Conservation (phyloP, 1,140 invertebrate species). For the Pygmarrhopalites habei region DNA sequence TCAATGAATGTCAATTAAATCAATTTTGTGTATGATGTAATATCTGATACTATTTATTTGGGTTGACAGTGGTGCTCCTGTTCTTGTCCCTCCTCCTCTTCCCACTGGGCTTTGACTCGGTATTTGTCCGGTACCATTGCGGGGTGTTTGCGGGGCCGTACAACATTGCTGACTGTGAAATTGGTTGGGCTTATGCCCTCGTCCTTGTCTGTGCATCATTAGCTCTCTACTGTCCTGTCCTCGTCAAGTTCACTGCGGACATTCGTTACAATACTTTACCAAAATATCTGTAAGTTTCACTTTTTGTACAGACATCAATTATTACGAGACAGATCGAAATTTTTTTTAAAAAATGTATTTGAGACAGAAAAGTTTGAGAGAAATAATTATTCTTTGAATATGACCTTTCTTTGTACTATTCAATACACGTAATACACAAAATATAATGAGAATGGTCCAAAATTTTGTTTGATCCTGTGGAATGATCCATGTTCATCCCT, state of each 20-base stretch:
- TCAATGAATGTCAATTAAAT: neutral
- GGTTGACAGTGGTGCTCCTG: conserved; percentile 32
- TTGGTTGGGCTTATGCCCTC: conserved; percentile 48
- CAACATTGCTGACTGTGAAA: conserved; percentile 43
- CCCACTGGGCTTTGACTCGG: conserved; percentile 45
- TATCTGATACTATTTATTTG: conserved; percentile 1
- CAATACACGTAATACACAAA: no score
- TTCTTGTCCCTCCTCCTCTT: conserved; percentile 44
- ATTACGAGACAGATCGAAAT: no score
- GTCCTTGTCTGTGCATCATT: conserved; percentile 45
- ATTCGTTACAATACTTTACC: conserved; percentile 24
- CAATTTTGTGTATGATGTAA: neutral
- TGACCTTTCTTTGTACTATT: no score
- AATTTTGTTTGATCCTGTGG: no score
- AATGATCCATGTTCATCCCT: no score
- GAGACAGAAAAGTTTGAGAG: no score
- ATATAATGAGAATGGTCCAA: no score
- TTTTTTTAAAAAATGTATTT: no score
- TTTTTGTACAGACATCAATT: no score
- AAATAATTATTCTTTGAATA: no score
- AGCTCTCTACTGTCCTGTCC: conserved; percentile 46
- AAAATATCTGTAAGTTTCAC: conserved; percentile 29
- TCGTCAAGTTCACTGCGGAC: conserved; percentile 41
- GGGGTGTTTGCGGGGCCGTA: conserved; percentile 40
- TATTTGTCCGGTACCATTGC: conserved; percentile 44